These are phyloP conservation scores for Eumaeus atala DNA, from an alignment of 1,140 invertebrate genomes.

Conservation along the genomic window DNA sequence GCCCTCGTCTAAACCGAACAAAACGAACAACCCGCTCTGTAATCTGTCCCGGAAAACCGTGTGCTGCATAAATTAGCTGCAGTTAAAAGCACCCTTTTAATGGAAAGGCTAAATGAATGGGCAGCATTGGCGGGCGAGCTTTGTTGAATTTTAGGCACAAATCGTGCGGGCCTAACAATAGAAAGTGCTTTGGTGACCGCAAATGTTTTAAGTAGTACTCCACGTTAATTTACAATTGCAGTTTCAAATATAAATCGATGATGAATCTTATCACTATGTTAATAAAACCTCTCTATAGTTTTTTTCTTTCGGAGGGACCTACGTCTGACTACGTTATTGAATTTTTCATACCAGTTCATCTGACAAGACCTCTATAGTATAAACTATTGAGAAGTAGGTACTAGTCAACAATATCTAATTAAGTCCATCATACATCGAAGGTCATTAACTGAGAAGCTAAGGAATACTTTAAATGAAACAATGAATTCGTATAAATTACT, in stretches of 20 bases:
- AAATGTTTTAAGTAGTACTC: constrained; percentile 38
- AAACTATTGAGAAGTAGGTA: too few relatives aligned
- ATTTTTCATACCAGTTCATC: too few relatives aligned
- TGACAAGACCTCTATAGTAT: too few relatives aligned
- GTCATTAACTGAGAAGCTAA: too few relatives aligned
- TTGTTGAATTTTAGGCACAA: constrained; percentile 29
- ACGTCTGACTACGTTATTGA: too few relatives aligned
- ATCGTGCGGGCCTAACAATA: constrained; percentile 32
- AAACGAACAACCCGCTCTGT: constrained; percentile 37
- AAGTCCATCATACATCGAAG: too few relatives aligned
- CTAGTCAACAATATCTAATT: too few relatives aligned
- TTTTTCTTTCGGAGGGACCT: too few relatives aligned
- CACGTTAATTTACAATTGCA: constrained; percentile 1
- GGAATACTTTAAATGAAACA: too few relatives aligned
- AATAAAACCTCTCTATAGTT: too few relatives aligned
- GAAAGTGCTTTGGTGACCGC: constrained; percentile 22
- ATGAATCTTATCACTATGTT: neutral
- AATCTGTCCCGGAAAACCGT: constrained; percentile 43
- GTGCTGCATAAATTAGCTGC: constrained; percentile 38
- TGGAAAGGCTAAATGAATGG: constrained; percentile 31
- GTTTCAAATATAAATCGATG: constrained; percentile 7
- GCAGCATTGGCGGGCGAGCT: constrained; percentile 19
- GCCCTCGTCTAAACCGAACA: neutral
- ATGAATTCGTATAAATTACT: too few relatives aligned
- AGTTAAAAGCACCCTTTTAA: constrained; percentile 47